These are phyloP conservation scores for Fregata magnificens DNA, from an alignment of 2,113 vertebrate genomes.

Conservation along the genomic window DNA sequence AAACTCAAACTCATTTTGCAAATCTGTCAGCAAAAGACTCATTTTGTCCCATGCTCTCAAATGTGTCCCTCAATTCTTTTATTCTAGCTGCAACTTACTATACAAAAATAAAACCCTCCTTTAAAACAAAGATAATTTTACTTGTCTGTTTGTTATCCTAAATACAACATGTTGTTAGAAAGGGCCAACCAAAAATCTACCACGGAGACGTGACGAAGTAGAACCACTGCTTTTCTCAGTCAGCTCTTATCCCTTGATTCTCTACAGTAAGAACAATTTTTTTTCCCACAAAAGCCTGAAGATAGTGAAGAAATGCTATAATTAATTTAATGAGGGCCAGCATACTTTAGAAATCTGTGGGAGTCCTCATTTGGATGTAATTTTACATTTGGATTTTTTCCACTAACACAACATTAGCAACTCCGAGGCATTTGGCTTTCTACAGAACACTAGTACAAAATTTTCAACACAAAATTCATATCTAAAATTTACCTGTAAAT, in stretches of 20 bases:
- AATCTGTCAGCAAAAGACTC: background rate
- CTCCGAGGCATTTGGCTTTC: background rate
- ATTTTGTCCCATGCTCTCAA: background rate
- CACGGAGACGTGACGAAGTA: background rate
- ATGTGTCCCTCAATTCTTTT: background rate
- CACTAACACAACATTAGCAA: background rate
- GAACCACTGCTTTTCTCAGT: background rate
- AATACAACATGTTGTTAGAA: background rate
- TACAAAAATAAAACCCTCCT: background rate
- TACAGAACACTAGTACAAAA: background rate
- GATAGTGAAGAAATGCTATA: background rate
- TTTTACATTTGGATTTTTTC: background rate
- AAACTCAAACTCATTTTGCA: background rate
- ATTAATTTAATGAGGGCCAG: background rate
- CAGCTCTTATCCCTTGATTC: background rate
- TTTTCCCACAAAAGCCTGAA: background rate
- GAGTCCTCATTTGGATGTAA: background rate
- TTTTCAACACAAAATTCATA: background rate
- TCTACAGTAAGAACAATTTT: background rate
- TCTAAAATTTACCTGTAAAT: background rate
- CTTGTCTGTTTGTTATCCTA: background rate
- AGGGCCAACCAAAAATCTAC: background rate
- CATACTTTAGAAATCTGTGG: background rate
- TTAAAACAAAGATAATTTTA: background rate
- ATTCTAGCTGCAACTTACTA: background rate